Evolutionary conservation across 92 coral and sea anemone species (phyloP), one percentile per base, ranked within the genome.

Genomic region (Actinostola sp.): DNA sequence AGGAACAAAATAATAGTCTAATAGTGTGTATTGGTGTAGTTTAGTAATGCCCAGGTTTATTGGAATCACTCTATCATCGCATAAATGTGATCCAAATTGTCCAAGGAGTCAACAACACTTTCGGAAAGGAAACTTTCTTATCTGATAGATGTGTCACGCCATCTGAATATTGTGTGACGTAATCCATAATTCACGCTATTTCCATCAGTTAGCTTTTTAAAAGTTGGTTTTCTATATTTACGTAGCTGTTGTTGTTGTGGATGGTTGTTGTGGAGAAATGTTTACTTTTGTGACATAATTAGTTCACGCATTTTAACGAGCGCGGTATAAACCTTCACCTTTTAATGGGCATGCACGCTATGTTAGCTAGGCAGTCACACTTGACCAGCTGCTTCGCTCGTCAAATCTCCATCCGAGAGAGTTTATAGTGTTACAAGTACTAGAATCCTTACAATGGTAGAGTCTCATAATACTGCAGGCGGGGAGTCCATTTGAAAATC

Each of bases 271-370:
- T 26, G 36, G 19, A 57, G 39, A 9, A 16, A 26, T 53, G 39
- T 57, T 6, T 21, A 52, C 59, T 24, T 5, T 52, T 28, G 63
- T 57, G 35, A 50, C 29, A 51, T 38, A 15, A 51, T 68, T 68
- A 66, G 27, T 53, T 46, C 30, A 28, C 74, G 74, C 74, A 68
- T 68, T 51, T 50, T 48, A 51, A 68, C 34, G 74, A 28, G 57
- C 41, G 27, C 43, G 42, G 38, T 15, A 29, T 45, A 27, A 45
- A 38, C 57, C 10, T 52, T 68, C 45, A 68, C 61, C 38, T 27
- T 50, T 20, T 20, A 66, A 64, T 45, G 72, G 59, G 62, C 74
- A 68, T 68, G 62, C 74, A 68, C 74, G 74, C 74, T 68, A 51
- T 68, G 74, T 51, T 5, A 35, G 30, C 30, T 46, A 3, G 56